phyloP scores from a whole-genome alignment of 2,113 vertebrate species.

The Monopterus albus region DNA sequence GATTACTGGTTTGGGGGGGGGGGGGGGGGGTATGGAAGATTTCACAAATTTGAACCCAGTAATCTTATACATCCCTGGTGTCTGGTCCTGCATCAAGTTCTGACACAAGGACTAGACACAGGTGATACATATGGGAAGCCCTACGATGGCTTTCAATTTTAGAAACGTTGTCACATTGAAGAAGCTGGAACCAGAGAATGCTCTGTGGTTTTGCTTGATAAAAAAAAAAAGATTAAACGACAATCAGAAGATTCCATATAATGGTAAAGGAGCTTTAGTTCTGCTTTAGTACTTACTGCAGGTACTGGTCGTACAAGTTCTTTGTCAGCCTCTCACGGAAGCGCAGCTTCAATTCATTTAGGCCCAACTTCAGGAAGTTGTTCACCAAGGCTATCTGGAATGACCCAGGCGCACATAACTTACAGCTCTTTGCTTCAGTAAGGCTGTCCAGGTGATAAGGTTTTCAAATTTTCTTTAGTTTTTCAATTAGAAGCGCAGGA shows the following conservation, averaged over 20 bases:
- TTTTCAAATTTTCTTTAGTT: background rate
- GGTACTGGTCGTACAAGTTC: constrained; percentile 94
- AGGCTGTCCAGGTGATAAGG: too few species aligned
- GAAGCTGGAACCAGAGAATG: too few species aligned
- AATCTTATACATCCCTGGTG: too few species aligned
- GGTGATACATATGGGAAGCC: too few species aligned
- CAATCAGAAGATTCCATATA: background rate
- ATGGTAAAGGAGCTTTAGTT: background rate
- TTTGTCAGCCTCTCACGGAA: constrained; percentile 93
- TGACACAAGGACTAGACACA: background rate
- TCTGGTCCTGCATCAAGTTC: too few species aligned
- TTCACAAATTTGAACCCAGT: too few species aligned
- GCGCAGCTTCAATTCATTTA: constrained; percentile 94
- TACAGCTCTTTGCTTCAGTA: background rate
- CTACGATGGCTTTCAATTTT: too few species aligned
- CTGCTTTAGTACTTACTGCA: constrained; percentile 87
- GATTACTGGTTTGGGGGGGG: too few species aligned
- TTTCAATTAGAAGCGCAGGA: background rate
- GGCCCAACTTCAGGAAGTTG: constrained; percentile 95
- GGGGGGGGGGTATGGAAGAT: too few species aligned
- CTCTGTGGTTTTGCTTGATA: background rate
- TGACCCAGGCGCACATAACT: constrained; percentile 15
- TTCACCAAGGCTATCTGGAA: constrained; percentile 95
- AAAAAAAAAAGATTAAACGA: background rate
- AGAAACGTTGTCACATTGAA: background rate